phyloP scores from a whole-genome alignment of 1,140 invertebrate genomes.

The Zaprionus gabonicus region DNA sequence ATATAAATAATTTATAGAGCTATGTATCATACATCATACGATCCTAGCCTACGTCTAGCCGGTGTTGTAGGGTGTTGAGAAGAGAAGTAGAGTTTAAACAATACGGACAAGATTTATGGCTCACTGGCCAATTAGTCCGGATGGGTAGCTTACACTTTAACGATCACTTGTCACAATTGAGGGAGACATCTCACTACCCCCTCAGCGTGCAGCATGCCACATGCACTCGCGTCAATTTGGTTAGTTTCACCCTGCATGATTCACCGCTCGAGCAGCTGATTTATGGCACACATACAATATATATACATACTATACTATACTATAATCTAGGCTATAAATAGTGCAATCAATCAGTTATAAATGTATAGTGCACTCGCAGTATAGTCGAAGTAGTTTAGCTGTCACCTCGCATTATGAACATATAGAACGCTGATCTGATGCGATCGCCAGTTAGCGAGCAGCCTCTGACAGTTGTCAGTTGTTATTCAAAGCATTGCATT shows the following conservation, averaged over 20 bases:
- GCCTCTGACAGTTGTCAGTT: not conserved
- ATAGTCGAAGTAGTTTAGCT: not conserved
- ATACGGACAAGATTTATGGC: not conserved
- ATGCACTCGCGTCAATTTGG: not conserved
- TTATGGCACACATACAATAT: not conserved
- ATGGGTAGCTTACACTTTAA: not conserved
- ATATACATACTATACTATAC: not conserved
- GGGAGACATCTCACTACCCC: not conserved
- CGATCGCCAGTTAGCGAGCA: no score
- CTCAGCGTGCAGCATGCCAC: not conserved
- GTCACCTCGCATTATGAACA: not conserved
- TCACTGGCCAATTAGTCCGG: not conserved
- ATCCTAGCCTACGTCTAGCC: no score
- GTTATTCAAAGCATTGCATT: not conserved
- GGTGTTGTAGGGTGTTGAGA: no score
- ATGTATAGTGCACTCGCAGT: not conserved
- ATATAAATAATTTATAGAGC: no score
- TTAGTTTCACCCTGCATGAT: not conserved
- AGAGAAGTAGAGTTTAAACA: not conserved
- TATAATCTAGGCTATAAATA: not conserved
- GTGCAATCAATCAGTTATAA: not conserved
- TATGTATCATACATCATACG: no score
- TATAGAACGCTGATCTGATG: constrained; percentile 1
- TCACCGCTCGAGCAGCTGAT: constrained; percentile 1
- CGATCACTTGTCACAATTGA: not conserved